Conservation (phyloP, 2,797 vertebrate species). For the Tangara arthus region DNA sequence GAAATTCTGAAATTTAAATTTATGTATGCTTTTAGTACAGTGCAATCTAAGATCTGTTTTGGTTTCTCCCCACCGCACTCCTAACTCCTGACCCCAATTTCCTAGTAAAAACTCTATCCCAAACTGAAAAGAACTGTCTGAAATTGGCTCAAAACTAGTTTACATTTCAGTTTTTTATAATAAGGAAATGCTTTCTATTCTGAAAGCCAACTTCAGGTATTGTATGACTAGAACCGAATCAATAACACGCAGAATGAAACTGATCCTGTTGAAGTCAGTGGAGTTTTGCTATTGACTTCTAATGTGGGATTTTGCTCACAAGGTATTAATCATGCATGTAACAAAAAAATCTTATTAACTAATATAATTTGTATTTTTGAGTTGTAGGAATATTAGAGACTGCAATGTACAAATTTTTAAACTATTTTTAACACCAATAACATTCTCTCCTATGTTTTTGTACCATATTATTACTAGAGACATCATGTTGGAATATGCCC, state of each 20-base stretch:
- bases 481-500: neutral
- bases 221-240: neutral
- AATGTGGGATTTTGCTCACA: neutral
- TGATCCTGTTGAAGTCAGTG: neutral
- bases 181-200: neutral
- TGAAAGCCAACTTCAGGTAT: neutral
- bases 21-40: neutral
- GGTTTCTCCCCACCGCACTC: neutral
- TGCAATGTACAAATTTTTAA: neutral
- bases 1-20: neutral
- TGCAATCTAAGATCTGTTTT: neutral
- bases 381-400: neutral
- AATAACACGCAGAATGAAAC: neutral
- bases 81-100: neutral
- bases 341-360: neutral
- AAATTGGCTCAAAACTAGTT: neutral
- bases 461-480: neutral
- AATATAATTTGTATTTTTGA: neutral
- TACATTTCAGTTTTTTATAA: neutral
- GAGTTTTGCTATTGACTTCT: neutral
- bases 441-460: neutral
- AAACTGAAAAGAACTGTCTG: neutral
- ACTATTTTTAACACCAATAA: neutral
- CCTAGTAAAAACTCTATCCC: neutral
- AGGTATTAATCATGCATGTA: neutral